A percentile compares a stretch with the other conserved stretches of the same genome.
Conservation (phyloP, 2,888 invertebrate species). For the Neoitamus cyanurus region DNA sequence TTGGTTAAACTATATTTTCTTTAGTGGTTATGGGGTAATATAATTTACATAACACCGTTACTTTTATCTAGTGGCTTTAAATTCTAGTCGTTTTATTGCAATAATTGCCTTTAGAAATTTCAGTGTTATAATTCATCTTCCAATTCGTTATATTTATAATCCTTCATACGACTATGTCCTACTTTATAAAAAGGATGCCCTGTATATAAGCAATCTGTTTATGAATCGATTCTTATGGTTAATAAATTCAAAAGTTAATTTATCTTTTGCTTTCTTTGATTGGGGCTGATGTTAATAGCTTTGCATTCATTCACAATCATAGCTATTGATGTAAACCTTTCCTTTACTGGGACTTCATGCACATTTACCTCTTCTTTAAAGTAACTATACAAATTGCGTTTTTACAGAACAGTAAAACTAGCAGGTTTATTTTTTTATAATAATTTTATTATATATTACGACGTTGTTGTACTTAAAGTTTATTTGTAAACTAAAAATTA, state of each 20-base stretch:
- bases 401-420: conserved; percentile 18
- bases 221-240: background rate
- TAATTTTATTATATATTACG: conserved; percentile 7
- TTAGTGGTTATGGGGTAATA: background rate
- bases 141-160: background rate
- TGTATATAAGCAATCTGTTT: conserved; percentile 12
- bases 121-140: background rate
- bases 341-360: background rate
- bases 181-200: conserved; percentile 14
- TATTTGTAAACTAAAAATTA: conserved; percentile 11
- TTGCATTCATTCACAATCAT: background rate
- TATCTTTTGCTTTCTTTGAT: background rate
- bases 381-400: conserved; percentile 19
- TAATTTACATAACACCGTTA: background rate
- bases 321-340: background rate
- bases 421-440: background rate
- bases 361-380: conserved; percentile 10
- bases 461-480: conserved; percentile 20
- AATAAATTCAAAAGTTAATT: background rate
- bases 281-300: background rate
- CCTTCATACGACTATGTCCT: background rate
- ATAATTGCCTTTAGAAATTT: conserved; percentile 18
- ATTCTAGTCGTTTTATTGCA: conserved; percentile 6
- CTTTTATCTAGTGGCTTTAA: conserved; percentile 1
- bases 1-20: conserved; percentile 15